Percentiles rank a stretch among this genome's conserved stretches.
Conservation (phyloP, 2,888 invertebrate species). For the Agrenia bidenticulata region DNA sequence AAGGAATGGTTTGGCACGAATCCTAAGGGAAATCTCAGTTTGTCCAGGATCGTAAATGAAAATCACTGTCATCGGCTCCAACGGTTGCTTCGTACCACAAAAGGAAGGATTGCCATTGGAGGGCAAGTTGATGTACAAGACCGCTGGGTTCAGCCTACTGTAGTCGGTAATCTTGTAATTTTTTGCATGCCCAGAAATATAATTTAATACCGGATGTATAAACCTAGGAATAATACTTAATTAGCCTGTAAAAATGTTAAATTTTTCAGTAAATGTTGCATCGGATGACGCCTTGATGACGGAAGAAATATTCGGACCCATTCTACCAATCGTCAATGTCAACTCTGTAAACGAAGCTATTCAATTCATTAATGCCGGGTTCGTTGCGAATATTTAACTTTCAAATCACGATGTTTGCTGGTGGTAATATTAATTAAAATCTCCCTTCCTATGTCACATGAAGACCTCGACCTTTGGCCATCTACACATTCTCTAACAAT, state of each 20-base stretch:
- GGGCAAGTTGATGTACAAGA: slow-evolving; percentile 71
- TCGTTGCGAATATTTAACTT: no score
- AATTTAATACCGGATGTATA: no score
- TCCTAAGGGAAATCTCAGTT: slow-evolving; percentile 76
- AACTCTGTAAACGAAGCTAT: slow-evolving; percentile 88
- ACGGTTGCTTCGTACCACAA: slow-evolving; percentile 35
- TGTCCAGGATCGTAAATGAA: slow-evolving; percentile 71
- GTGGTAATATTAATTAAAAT: no score
- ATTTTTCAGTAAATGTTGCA: slow-evolving; percentile 31
- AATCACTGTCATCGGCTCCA: slow-evolving; percentile 69
- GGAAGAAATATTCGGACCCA: slow-evolving; percentile 94
- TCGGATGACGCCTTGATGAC: slow-evolving; percentile 55
- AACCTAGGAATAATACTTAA: no score
- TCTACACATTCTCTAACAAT: slow-evolving; percentile 80
- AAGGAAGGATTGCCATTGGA: slow-evolving; percentile 76
- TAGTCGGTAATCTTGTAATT: slow-evolving; percentile 58
- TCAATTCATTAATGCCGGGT: slow-evolving; percentile 65
- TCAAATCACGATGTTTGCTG: no score
- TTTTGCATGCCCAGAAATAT: no score
- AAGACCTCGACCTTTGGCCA: slow-evolving; percentile 84
- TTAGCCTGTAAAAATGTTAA: neutral
- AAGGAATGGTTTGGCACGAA: slow-evolving; percentile 82
- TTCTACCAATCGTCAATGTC: slow-evolving; percentile 85
- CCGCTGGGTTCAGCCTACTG: slow-evolving; percentile 80
- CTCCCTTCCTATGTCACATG: slow-evolving; percentile 49